These are phyloP conservation scores for Daubentonia madagascariensis DNA, from an alignment of 2,113 vertebrate species.

Conservation along the genomic window DNA sequence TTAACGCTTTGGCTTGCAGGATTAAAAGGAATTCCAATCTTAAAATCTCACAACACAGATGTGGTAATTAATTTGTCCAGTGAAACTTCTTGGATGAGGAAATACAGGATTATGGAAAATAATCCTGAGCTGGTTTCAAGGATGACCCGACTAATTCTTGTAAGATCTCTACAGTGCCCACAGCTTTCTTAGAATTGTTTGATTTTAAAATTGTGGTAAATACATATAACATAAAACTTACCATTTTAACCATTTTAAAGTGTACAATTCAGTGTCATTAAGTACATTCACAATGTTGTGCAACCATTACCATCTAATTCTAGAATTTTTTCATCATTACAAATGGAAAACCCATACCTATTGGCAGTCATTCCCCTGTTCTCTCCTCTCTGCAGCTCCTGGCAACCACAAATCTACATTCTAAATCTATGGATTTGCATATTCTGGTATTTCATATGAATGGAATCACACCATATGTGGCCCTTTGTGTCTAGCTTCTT, in stretches of 20 bases:
- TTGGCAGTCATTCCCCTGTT: background rate
- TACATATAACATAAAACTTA: background rate
- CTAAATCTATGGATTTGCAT: background rate
- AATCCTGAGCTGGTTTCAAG: background rate
- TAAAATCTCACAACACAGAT: background rate
- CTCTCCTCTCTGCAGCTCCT: background rate
- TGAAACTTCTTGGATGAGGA: background rate
- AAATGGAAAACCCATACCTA: background rate
- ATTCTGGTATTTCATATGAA: background rate
- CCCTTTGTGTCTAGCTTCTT: background rate
- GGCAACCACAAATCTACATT: background rate
- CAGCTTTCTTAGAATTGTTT: background rate
- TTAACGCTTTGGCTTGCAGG: background rate
- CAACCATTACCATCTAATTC: background rate
- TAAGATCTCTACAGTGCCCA: background rate
- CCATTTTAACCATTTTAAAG: background rate
- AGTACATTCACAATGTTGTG: background rate
- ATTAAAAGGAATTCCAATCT: background rate
- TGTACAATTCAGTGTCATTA: background rate
- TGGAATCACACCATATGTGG: background rate
- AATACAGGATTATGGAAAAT: background rate
- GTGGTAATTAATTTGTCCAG: background rate
- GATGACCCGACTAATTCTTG: background rate
- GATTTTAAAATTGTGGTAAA: background rate
- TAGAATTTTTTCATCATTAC: background rate